A percentile compares a stretch with the other conserved stretches of the same genome.
These are phyloP conservation scores for Pedetes capensis DNA, from an alignment of 2,113 vertebrate species.

Conservation along the genomic window DNA sequence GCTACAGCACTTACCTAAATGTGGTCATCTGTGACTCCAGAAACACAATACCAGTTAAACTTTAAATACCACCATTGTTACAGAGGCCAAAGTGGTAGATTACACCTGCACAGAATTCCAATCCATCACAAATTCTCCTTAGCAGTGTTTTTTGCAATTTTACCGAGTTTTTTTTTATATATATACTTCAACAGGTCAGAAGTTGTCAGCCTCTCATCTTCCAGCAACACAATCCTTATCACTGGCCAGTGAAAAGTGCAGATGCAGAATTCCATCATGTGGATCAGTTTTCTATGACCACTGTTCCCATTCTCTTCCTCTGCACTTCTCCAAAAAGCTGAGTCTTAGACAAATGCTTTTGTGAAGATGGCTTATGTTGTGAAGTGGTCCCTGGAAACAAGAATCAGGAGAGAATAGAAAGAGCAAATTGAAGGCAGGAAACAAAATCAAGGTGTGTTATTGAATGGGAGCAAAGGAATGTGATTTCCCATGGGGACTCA, in stretches of 20 bases:
- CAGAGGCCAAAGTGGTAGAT: neutral
- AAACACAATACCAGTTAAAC: too few relatives aligned
- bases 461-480: neutral
- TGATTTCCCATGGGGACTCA: neutral
- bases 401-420: neutral
- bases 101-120: neutral
- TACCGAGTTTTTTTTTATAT: neutral
- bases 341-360: neutral
- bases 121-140: neutral
- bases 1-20: too few relatives aligned
- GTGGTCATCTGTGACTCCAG: too few relatives aligned
- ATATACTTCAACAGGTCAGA: too few relatives aligned
- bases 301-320: neutral
- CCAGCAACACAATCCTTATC: neutral
- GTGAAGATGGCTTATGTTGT: neutral
- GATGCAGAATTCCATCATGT: neutral
- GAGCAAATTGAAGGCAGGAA: neutral
- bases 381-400: neutral
- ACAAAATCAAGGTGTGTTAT: neutral
- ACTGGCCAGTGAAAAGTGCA: neutral
- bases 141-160: neutral
- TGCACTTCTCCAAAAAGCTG: neutral
- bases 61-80: neutral
- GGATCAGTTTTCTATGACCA: accelerated
- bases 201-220: neutral